Evolutionary conservation across 2,797 vertebrate genomes (phyloP), one percentile per base, ranked within the genome.

Genomic region (Lycodopsis pacificus): DNA sequence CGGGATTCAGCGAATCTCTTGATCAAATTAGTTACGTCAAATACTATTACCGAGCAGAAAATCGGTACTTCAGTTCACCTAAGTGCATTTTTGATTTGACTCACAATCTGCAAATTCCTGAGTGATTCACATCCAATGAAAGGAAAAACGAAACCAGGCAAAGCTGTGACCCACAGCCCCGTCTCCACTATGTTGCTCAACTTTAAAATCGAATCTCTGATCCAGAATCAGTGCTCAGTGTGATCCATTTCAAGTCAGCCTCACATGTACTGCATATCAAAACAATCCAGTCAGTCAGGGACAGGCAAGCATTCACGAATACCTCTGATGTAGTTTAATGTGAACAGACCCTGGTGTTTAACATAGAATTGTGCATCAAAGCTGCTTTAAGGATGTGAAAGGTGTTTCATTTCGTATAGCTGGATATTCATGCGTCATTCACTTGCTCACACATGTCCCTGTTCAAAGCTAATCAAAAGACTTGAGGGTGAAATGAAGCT

Each of bases 1-100:
- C 32, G 7, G 82, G 84, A 69, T 73, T 67, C 53, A 71, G 66
- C 65, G 53, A 69, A 91, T 86, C 79, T 79, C 77, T 63, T 71
- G 79, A 90, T 91, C 74, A 86, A 86, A 89, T 93, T 79, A 80
- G 79, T 87, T 81, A 65, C 34, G 27, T 78, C 77, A 87, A 76
- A 89, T 74, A 68, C 91, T 83, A 89, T 86, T 87, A 85, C 81
- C 56, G 63, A 93, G 89, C 27, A 87, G 88, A 94, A 91, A 91
- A 90, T 93, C 91, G 94, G 94, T 92, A 85, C 93, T 94, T 94
- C 95, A 95, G 94, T 93, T 92, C 88, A 94, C 93, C 54, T 58
- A 93, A 87, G 89, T 91, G 27, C 91, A 82, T 82, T 95, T 95
- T 94, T 73, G 27, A 73, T 82, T 54, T 58, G 25, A 71, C 36